phyloP scores from a whole-genome alignment of 1,140 invertebrate genomes.

The Atta cephalotes region DNA sequence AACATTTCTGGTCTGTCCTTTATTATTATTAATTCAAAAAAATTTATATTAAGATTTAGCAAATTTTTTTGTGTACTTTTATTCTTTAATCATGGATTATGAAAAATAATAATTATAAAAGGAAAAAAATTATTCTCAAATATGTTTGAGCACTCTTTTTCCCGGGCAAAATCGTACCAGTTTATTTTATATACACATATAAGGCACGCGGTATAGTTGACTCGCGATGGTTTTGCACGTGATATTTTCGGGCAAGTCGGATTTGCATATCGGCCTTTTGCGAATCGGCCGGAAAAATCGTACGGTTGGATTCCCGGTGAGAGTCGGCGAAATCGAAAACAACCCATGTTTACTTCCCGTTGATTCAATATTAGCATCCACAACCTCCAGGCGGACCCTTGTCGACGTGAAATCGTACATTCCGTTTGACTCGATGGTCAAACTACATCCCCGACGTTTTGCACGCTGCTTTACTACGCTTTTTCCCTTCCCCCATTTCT shows the following conservation, averaged over 20 bases:
- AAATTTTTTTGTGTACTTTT: no score
- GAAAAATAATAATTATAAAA: neutral
- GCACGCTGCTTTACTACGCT: slow-evolving; percentile 3
- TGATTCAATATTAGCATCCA: slow-evolving; percentile 58
- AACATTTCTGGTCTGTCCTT: no score
- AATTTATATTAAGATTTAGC: no score
- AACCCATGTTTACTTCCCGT: slow-evolving; percentile 36
- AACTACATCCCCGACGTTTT: slow-evolving; percentile 30
- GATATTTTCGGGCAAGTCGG: slow-evolving; percentile 5
- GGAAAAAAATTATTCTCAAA: neutral
- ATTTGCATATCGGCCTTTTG: slow-evolving; percentile 20
- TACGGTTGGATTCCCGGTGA: neutral
- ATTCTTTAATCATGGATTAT: neutral
- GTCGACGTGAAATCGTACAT: slow-evolving; percentile 36
- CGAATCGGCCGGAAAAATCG: slow-evolving; percentile 28
- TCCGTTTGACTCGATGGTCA: slow-evolving; percentile 51
- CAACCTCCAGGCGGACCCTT: slow-evolving; percentile 36
- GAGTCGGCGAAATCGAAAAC: slow-evolving; percentile 46
- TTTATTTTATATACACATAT: slow-evolving; percentile 1
- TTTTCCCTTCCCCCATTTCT: neutral
- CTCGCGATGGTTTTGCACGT: neutral
- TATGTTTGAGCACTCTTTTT: neutral
- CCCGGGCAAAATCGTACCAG: neutral
- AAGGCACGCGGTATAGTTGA: neutral
- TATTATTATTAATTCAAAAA: no score